Evolutionary conservation across 2,797 vertebrate species (phyloP), one percentile per base, ranked within the genome.

Genomic region (Centroberyx gerrardi): DNA sequence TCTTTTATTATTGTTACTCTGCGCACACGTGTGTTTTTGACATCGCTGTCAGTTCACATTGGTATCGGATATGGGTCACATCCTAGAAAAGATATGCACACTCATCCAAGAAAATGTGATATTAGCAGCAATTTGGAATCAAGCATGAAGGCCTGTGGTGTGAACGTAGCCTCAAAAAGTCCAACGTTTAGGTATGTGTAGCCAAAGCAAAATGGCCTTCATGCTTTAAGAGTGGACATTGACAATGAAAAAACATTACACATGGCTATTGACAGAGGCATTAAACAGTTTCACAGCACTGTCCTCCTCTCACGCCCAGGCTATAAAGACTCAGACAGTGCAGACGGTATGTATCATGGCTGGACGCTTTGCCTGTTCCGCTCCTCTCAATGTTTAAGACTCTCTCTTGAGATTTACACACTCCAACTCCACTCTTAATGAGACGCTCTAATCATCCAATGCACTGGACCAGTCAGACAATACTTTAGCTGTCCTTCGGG

Each of bases 401-500:
- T 68, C 66, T 72, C 89, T 83, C 78, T 55, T 74, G 84, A 85
- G 88, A 90, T 83, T 90, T 82, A 88, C 67, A 81, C 71, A 90
- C 88, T 88, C 79, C 67, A 71, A 76, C 71, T 88, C 70, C 82
- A 70, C 72, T 87, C 76, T 77, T 90, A 92, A 92, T 87, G 90
- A 92, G 86, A 78, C 22, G 72, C 71, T 78, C 76, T 91, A 87
- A 92, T 91, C 86, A 89, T 84, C 84, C 83, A 83, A 81, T 90
- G 83, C 83, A 78, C 67, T 72, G 74, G 76, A 87, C 76, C 79
- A 86, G 85, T 64, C 82, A 89, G 84, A 60, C 83, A 87, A 86
- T 84, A 80, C 86, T 86, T 81, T 83, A 86, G 88, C 81, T 84
- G 68, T 86, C 86, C 87, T 85, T n/a, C 6, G 81, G 84, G 80